Evolutionary conservation across 2,113 vertebrate genomes (phyloP).

Genomic region (Crocuta crocuta): DNA sequence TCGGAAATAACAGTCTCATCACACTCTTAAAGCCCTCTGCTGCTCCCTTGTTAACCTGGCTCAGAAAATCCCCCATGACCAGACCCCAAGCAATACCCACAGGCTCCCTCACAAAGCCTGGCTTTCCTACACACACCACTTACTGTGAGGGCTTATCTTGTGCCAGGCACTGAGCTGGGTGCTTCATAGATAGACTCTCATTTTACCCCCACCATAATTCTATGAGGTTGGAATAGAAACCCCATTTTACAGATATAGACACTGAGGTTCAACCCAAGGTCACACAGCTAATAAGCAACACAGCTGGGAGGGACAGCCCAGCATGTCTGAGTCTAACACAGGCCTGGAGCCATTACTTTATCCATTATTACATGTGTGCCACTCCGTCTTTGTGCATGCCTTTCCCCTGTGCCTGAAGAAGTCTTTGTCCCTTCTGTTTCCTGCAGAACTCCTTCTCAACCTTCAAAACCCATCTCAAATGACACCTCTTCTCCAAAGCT

Average conservation of each 20-base stretch:
- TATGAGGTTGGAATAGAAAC: background rate
- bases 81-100: background rate
- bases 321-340: background rate
- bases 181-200: background rate
- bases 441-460: background rate
- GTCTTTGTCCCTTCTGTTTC: background rate
- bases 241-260: background rate
- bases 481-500: background rate
- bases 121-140: background rate
- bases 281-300: background rate
- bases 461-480: slow-evolving; percentile 34
- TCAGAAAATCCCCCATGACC: background rate
- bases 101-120: background rate
- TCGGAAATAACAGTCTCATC: background rate
- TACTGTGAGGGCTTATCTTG: background rate
- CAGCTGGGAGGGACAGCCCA: background rate
- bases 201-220: background rate
- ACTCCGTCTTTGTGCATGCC: background rate
- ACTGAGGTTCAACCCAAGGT: background rate
- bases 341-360: background rate
- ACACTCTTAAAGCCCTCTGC: background rate
- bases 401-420: background rate
- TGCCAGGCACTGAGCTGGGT: background rate
- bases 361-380: background rate
- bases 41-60: background rate